Evolutionary conservation across 2,888 invertebrate species (phyloP).

Genomic region (Geotrupes spiniger): DNA sequence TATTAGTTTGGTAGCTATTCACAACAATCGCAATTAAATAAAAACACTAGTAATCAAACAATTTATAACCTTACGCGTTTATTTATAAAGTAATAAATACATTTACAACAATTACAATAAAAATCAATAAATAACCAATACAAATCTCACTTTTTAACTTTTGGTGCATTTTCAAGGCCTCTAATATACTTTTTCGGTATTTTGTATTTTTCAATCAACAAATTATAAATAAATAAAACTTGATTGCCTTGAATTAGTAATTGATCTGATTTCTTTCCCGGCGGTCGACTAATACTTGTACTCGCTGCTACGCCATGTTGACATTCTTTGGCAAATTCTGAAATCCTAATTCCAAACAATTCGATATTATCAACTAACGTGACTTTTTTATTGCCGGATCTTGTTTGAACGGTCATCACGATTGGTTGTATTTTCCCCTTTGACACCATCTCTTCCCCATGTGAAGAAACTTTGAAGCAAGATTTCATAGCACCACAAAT

Average conservation of each 20-base stretch:
- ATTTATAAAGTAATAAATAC: no score
- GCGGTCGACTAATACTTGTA: conserved; percentile 71
- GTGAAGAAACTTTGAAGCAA: conserved; percentile 63
- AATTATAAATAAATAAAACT: conserved; percentile 54
- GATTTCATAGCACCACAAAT: conserved; percentile 70
- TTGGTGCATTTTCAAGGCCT: conserved; percentile 73
- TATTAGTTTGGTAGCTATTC: no score
- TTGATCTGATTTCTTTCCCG: conserved; percentile 71
- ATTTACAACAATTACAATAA: no score
- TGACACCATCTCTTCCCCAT: conserved; percentile 52
- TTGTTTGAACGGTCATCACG: conserved; percentile 70
- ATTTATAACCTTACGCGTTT: no score
- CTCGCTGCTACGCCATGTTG: conserved; percentile 86
- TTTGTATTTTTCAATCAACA: conserved; percentile 65
- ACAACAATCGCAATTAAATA: no score
- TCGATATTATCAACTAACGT: conserved; percentile 89
- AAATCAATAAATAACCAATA: no score
- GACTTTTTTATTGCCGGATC: conserved; percentile 87
- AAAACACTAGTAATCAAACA: no score
- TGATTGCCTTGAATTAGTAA: conserved; percentile 91
- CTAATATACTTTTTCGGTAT: conserved; percentile 72
- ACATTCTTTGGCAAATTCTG: conserved; percentile 76
- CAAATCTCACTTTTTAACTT: conserved; percentile 57
- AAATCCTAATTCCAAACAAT: conserved; percentile 76
- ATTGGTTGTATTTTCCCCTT: conserved; percentile 76